phyloP scores from a whole-genome alignment of 2,797 vertebrate species.

The Selene dorsalis region DNA sequence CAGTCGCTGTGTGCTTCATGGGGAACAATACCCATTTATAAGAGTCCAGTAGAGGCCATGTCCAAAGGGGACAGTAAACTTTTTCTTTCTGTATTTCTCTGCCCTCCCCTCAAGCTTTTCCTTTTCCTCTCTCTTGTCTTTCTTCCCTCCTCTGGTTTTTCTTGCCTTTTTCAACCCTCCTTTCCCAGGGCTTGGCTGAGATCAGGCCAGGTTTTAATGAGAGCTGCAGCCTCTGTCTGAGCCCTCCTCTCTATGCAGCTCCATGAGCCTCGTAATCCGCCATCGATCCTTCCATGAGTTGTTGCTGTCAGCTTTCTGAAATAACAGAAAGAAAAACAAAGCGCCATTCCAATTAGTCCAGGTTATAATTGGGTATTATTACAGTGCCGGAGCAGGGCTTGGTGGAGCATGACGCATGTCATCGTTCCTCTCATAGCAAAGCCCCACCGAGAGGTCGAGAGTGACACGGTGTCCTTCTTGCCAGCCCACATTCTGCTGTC shows the following conservation, averaged over 20 bases:
- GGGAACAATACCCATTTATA: slow-evolving; percentile 84
- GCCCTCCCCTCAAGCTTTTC: slow-evolving; percentile 21
- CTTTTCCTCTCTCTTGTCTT: slow-evolving; percentile 38
- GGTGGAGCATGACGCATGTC: slow-evolving; percentile 70
- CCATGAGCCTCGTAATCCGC: slow-evolving; percentile 86
- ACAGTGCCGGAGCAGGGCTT: slow-evolving; percentile 67
- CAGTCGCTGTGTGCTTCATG: slow-evolving; percentile 79
- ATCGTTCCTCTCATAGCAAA: slow-evolving; percentile 63
- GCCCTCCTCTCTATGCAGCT: slow-evolving; percentile 85
- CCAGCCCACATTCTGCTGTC: slow-evolving; percentile 67
- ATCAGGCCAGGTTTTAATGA: slow-evolving; percentile 85
- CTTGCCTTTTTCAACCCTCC: slow-evolving; percentile 78
- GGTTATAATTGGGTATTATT: slow-evolving; percentile 86
- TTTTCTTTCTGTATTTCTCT: slow-evolving; percentile 61
- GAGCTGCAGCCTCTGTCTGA: slow-evolving; percentile 78
- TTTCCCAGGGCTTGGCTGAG: slow-evolving; percentile 82
- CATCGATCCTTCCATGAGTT: slow-evolving; percentile 86
- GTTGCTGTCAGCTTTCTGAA: slow-evolving; percentile 85
- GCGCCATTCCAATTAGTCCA: slow-evolving; percentile 81
- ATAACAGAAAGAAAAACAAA: slow-evolving; percentile 84
- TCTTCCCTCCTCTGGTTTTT: slow-evolving; percentile 54
- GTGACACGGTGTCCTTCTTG: slow-evolving; percentile 69
- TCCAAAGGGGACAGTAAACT: slow-evolving; percentile 79
- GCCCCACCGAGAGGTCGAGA: slow-evolving; percentile 67
- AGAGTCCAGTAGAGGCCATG: slow-evolving; percentile 80